These are phyloP conservation scores for Hesperia comma DNA, from an alignment of 2,888 invertebrate species.

Conservation along the genomic window DNA sequence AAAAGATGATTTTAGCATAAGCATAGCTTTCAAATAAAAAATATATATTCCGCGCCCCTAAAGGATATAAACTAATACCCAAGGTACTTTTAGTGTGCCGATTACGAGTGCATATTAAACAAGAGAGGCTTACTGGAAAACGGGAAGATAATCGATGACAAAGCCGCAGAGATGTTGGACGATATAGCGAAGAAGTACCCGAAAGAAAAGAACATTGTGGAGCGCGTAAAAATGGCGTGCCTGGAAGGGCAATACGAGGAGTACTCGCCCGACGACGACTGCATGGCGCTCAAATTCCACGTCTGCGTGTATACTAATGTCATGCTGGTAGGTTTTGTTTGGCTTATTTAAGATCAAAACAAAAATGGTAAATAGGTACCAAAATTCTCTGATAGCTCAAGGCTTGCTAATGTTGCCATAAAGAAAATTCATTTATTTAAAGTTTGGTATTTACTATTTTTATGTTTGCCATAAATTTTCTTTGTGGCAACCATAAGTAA, in stretches of 20 bases:
- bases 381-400: no score
- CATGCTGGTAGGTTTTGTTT: constrained; percentile 44
- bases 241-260: constrained; percentile 45
- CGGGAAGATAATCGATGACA: constrained; percentile 46
- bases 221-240: constrained; percentile 44
- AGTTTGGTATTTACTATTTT: no score
- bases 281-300: constrained; percentile 45
- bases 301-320: constrained; percentile 46
- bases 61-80: not conserved
- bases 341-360: not conserved
- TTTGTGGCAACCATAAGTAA: no score
- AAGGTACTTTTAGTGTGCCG: constrained; percentile 46
- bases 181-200: constrained; percentile 41
- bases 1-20: no score
- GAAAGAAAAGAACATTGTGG: constrained; percentile 38
- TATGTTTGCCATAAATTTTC: no score
- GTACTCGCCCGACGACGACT: constrained; percentile 45
- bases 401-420: no score
- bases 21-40: no score
- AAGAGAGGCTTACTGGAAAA: constrained; percentile 44
- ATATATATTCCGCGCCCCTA: no score
- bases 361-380: no score
- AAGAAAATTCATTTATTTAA: no score
- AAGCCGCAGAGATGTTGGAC: constrained; percentile 39
- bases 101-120: constrained; percentile 46